Conservation (phyloP, 1,140 invertebrate species). For the Globodera rostochiensis region DNA sequence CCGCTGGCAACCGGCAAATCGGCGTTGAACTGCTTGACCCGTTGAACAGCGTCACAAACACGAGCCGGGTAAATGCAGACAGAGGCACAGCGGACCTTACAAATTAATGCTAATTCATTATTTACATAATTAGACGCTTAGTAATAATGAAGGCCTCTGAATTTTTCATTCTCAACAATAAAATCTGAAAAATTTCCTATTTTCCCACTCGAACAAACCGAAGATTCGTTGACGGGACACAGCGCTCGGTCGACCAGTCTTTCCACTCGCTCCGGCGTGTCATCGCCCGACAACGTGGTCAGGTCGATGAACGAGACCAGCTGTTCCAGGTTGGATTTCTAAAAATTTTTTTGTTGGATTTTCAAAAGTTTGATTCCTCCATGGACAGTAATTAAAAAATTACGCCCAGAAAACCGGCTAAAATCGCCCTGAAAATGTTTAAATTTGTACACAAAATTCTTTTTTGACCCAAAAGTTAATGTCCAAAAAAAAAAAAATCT, state of each 20-base stretch:
- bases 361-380: no score
- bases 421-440: no score
- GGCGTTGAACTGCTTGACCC: constrained; percentile 71
- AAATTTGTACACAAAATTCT: no score
- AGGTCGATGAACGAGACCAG: constrained; percentile 81
- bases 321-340: neutral
- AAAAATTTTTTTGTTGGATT: neutral
- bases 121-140: no score
- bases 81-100: constrained; percentile 71
- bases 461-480: no score
- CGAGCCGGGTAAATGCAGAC: constrained; percentile 91
- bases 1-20: constrained; percentile 74
- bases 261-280: constrained; percentile 79
- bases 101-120: constrained; percentile 1
- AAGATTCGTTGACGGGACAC: constrained; percentile 68
- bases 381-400: no score
- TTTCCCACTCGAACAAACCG: neutral
- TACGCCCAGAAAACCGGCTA: no score
- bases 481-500: neutral
- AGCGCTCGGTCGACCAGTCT: constrained; percentile 80
- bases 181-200: no score
- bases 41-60: constrained; percentile 75
- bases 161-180: no score
- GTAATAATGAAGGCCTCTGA: no score
- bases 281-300: constrained; percentile 85